Conservation (phyloP, 1,140 invertebrate species). For the Chironomus tepperi region DNA sequence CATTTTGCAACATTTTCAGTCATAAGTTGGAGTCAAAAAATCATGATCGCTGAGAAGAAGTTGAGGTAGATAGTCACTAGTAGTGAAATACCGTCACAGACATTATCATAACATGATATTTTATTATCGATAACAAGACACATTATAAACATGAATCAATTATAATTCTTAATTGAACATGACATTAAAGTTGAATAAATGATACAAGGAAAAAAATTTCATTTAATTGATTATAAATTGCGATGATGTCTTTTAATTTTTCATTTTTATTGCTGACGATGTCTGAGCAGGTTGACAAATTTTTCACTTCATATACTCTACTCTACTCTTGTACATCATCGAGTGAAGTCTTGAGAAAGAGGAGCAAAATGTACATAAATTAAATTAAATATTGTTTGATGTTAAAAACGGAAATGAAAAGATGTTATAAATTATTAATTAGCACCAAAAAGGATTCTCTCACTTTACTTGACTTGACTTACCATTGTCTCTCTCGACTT, state of each 20-base stretch:
- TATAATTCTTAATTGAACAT: slow-evolving; percentile 10
- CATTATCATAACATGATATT: slow-evolving; percentile 5
- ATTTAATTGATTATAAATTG: slow-evolving; percentile 2
- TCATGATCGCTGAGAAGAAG: too few relatives aligned
- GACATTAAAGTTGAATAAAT: slow-evolving; percentile 4
- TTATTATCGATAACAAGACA: too few relatives aligned
- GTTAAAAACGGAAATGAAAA: neutral
- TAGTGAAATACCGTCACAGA: neutral
- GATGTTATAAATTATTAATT: neutral
- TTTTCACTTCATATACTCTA: neutral
- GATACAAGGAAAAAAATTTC: too few relatives aligned
- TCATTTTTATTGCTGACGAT: neutral
- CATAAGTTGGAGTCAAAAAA: too few relatives aligned
- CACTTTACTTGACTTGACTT: neutral
- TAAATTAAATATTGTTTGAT: neutral
- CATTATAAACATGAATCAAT: neutral
- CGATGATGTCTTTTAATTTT: neutral
- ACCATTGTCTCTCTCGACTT: too few relatives aligned
- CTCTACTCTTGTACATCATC: too few relatives aligned
- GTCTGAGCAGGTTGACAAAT: neutral
- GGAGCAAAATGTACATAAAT: too few relatives aligned
- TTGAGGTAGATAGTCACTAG: too few relatives aligned
- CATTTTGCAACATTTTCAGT: neutral
- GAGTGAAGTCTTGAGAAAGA: too few relatives aligned
- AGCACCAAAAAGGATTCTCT: neutral